These are phyloP conservation scores for Corythornis cristatus DNA, from an alignment of 2,113 vertebrate species.

Conservation along the genomic window DNA sequence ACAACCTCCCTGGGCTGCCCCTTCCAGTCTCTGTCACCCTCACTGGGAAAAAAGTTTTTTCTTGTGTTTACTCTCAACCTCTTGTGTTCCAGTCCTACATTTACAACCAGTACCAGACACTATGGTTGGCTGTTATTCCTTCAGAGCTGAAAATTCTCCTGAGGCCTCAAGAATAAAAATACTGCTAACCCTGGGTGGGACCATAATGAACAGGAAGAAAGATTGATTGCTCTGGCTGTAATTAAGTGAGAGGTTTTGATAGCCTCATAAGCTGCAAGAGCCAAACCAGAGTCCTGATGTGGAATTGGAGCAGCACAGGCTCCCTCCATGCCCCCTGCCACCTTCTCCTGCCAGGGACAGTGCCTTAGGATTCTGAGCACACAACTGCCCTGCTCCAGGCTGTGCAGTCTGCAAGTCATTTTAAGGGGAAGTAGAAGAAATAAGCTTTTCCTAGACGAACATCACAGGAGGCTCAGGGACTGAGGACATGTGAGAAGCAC, in stretches of 20 bases:
- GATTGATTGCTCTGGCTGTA: slow-evolving; percentile 14
- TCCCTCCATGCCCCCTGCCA: neutral
- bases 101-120: neutral
- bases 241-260: slow-evolving; percentile 46
- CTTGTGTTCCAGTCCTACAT: neutral
- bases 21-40: too few relatives aligned
- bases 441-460: neutral
- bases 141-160: neutral
- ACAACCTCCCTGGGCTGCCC: too few relatives aligned
- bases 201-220: slow-evolving; percentile 27
- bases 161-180: slow-evolving; percentile 25
- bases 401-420: slow-evolving; percentile 50
- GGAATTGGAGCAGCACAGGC: neutral
- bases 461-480: neutral
- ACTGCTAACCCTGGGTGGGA: neutral
- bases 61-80: too few relatives aligned
- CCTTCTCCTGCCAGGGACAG: neutral
- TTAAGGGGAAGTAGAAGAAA: slow-evolving; percentile 37
- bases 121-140: neutral
- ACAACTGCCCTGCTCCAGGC: slow-evolving; percentile 15
- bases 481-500: neutral
- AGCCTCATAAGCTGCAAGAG: neutral
- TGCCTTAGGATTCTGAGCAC: slow-evolving; percentile 25
- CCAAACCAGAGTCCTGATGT: neutral
- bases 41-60: too few relatives aligned